Base-by-base conservation (phyloP, 2,888 invertebrate species). In the Oscheius sp. region DNA sequence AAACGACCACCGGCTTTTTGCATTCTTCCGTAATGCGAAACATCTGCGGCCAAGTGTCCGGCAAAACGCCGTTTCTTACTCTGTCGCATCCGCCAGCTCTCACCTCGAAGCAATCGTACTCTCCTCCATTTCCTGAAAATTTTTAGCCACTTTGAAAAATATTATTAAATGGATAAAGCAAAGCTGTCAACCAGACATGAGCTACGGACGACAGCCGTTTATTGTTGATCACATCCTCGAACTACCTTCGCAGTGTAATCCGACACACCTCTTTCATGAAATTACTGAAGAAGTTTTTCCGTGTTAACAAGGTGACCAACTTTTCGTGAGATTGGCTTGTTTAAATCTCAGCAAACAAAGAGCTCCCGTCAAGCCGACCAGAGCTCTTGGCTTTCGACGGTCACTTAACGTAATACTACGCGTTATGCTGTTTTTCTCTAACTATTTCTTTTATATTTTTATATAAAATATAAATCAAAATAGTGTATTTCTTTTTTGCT, bases 261-360 rank as follows among this genome's bases (percentile, higher is more conserved):
- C 20, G 61, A 27, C 12, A 34, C 55, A 55, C 55, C 61, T 31
- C 61, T 45, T 61, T 61, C 61, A 61, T 61, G 29, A 61, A 42
- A 34, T 34, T 31, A 34, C 20, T n/a, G n/a, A 34, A 55, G 10
- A 17, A 10, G 34, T 61, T 61, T 39, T 27, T 45, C 23, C n/a
- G 15, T 20, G n/a, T 55, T 31, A 17, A n/a, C 34, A 5, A 17
- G 12, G 10, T 33, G 17, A 20, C 2, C 8, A 55, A 37, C 34
- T 34, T 53, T 45, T 45, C 61, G 25, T 42, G 31, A 23, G 61
- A 61, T 29, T 61, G 61, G 61, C 61, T 61, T 45, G 61, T 61
- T 61, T 61, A 25, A 61, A 61, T 61, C 61, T 61, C 12, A 45
- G 61, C 61, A 61, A 61, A 61, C 42, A 61, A n/a, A 61, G 25